Base-by-base conservation (phyloP, 2,797 vertebrate genomes). In the Enteromius treurensis region DNA sequence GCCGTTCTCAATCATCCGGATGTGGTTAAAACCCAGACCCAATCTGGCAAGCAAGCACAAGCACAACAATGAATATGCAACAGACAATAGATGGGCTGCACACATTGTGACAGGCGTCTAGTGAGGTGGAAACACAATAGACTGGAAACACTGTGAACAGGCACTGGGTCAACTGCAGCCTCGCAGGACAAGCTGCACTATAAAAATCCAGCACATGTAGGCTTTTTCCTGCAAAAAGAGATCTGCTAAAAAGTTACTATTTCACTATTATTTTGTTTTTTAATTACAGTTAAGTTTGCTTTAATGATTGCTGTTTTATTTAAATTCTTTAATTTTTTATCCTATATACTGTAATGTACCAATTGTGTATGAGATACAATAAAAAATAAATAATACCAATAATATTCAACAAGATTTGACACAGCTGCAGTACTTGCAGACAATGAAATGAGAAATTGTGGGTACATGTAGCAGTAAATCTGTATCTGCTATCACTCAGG, bases 1-100 rank as follows among this genome's bases (percentile, higher is more conserved):
- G 85, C 97, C 96, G 0, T 96, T 96, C 92, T 98, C 96, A 1
- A 98, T 95, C 93, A 96, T 93, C 10, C 95, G 95, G 88, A 98
- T 97, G 55, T 95, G 94, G 84, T 98, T 98, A 84, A 88, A 95
- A 78, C 96, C 95, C 67, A 98, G 93, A 60, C 97, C 97, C 91
- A 98, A 88, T 90, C 97, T 98, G 89, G 65, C 81, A 87, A 88
- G 77, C 60, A 75, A 29, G 82, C 13, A 77, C 58, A 85, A 32
- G 62, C 49, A 81, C 21, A 80, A 82, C 65, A 53, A 53, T 64
- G 60, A 68, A 74, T 70, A 68, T 17, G 21, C 82, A 37, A 79
- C n/a, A 79, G 55, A 19, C 65, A 64, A 71, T 23, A 86, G 80
- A 81, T 34, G 21, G 79, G 47, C 6, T 60, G 29, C 45, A 47